Conservation (phyloP, 1,140 invertebrate genomes). For the Drosophila kikkawai region DNA sequence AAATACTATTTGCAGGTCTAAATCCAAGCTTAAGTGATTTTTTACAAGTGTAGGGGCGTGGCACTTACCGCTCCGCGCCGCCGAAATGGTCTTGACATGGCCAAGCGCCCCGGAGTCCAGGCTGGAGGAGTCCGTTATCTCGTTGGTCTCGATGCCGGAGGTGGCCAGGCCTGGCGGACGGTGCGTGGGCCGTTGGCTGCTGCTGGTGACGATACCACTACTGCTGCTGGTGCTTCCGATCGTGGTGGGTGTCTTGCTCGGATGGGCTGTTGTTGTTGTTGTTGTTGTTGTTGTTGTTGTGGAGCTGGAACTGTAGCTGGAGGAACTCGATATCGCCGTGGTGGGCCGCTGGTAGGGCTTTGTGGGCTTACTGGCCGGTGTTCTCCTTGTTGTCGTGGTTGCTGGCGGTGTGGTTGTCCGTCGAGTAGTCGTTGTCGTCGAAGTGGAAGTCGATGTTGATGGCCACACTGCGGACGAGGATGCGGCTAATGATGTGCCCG, state of each 20-base stretch:
- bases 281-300: constrained; percentile 33
- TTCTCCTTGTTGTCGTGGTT: constrained; percentile 50
- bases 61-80: constrained; percentile 80
- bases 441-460: constrained; percentile 42
- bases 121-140: constrained; percentile 79
- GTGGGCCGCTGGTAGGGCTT: constrained; percentile 66
- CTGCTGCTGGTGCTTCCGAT: constrained; percentile 37
- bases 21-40: not conserved
- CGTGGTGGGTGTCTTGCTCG: constrained; percentile 44
- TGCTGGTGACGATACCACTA: constrained; percentile 39
- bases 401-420: constrained; percentile 49
- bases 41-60: constrained; percentile 13
- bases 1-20: not conserved
- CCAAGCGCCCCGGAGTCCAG: constrained; percentile 53
- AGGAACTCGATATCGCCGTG: constrained; percentile 26
- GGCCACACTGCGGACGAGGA: constrained; percentile 56
- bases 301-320: constrained; percentile 1
- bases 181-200: constrained; percentile 62
- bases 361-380: constrained; percentile 52
- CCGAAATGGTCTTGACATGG: constrained; percentile 81
- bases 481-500: constrained; percentile 75
- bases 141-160: constrained; percentile 78
- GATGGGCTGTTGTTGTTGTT: constrained; percentile 14
- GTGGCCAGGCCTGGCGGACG: constrained; percentile 56
- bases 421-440: constrained; percentile 35